Percentiles rank a stretch among this genome's conserved stretches.
Evolutionary conservation across 2,113 vertebrate genomes (phyloP).

Genomic region (Triplophysa rosa): DNA sequence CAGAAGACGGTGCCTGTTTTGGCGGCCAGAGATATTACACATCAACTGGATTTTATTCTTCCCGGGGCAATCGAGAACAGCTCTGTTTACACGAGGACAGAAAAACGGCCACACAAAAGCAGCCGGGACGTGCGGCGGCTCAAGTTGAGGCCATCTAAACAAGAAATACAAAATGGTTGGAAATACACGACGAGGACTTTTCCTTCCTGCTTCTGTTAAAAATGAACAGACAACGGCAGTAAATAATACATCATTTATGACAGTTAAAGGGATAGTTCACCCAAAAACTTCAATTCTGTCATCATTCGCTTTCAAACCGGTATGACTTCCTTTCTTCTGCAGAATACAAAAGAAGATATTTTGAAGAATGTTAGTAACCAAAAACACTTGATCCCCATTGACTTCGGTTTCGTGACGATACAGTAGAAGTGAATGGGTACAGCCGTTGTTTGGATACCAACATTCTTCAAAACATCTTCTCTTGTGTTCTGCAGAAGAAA

Average conservation of each 20-base stretch:
- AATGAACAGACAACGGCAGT: not conserved
- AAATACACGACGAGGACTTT: not conserved
- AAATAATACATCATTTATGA: too few species aligned
- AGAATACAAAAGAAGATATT: too few species aligned
- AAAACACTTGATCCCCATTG: too few species aligned
- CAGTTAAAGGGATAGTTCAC: not conserved
- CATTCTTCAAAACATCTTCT: too few species aligned
- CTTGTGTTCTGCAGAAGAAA: too few species aligned
- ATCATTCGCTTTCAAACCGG: not conserved
- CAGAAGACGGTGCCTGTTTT: slow-evolving; percentile 24
- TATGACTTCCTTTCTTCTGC: too few species aligned
- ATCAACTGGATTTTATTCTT: slow-evolving; percentile 41
- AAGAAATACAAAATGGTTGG: not conserved
- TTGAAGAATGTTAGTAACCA: too few species aligned
- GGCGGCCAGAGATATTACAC: slow-evolving; percentile 35
- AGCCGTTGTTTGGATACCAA: too few species aligned
- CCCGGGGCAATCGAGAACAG: slow-evolving; percentile 24
- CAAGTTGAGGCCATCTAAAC: not conserved
- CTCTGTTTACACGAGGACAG: slow-evolving; percentile 24
- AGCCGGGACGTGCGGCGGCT: not conserved
- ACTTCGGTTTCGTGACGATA: too few species aligned
- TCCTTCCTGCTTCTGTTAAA: not conserved
- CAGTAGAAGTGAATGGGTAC: too few species aligned
- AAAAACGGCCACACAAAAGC: slow-evolving; percentile 22
- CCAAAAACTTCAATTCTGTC: not conserved